Percentiles rank a stretch among this genome's conserved stretches.
These are phyloP conservation scores for Zaprionus ornatus DNA, from an alignment of 1,140 invertebrate genomes.

Conservation along the genomic window DNA sequence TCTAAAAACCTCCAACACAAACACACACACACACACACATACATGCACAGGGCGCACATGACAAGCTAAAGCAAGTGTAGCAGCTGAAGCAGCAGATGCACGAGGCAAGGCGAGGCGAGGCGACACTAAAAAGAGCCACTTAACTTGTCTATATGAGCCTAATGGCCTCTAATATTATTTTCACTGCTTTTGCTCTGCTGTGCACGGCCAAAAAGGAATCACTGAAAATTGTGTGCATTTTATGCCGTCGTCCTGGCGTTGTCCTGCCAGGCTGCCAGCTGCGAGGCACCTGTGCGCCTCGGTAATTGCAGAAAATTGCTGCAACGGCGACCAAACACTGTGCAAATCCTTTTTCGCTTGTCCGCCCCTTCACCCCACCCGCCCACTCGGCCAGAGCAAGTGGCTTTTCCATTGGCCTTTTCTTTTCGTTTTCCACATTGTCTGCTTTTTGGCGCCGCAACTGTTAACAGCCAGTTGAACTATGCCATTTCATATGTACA, in stretches of 20 bases:
- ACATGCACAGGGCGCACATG: constrained; percentile 59
- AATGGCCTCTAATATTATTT: constrained; percentile 83
- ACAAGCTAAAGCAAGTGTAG: constrained; percentile 20
- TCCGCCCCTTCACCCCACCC: neutral
- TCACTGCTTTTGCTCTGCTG: constrained; percentile 66
- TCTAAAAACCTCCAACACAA: constrained; percentile 64
- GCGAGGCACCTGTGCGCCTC: constrained; percentile 58
- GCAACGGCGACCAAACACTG: constrained; percentile 80
- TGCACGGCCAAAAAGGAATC: constrained; percentile 62
- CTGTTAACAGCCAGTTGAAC: constrained; percentile 82
- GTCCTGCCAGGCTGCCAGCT: constrained; percentile 32
- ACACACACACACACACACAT: constrained; percentile 19
- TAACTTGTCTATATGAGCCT: constrained; percentile 83
- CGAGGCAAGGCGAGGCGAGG: neutral
- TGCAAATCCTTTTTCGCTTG: constrained; percentile 73
- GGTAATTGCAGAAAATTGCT: constrained; percentile 83
- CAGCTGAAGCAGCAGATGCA: neutral
- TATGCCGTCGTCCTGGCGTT: constrained; percentile 56
- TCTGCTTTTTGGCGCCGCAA: constrained; percentile 70
- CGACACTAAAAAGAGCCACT: constrained; percentile 75
- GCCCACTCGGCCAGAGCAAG: constrained; percentile 1
- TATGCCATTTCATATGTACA: constrained; percentile 76
- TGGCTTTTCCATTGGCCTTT: constrained; percentile 27
- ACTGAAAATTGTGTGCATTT: constrained; percentile 78
- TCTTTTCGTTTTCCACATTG: constrained; percentile 33